Evolutionary conservation across 2,113 vertebrate species (phyloP), one percentile per base, ranked within the genome.

Genomic region (Nerophis lumbriciformis): DNA sequence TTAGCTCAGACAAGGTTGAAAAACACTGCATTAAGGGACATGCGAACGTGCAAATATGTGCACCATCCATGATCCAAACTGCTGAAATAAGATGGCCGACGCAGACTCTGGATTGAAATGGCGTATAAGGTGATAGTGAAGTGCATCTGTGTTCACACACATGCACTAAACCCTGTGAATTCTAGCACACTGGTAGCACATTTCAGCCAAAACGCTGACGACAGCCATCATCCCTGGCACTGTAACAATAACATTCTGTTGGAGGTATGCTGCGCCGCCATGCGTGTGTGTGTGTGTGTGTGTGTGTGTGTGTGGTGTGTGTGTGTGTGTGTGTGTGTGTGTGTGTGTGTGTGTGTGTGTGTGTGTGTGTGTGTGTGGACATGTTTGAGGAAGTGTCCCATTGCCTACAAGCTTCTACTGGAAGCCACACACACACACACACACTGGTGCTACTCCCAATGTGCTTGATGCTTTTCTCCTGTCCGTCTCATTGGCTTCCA

Each of bases 401-500:
- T 81, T 70, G 67, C 64, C 69, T 57, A 65, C 15, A 58, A 13
- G 15, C 16, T 52, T 75, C 69, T 70, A 62, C 66, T 81, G 75
- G 63, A 80, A 76, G 61, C 44, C 48, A 48, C 51, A 80, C 66
- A 73, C 59, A 64, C 59, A 57, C 38, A 60, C 16, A 58, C 48
- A 69, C 36, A 69, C 64, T 65, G 19, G 6, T 57, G n/a, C 13
- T 37, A 54, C 53, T 54, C 61, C 28, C 53, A 39, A 66, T 84
- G 80, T 67, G 69, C 49, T 74, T 59, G 4, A 45, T 61, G 56
- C 68, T 73, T 88, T 89, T 88, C 81, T 88, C 78, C 63, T 68
- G 68, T 81, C 87, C 86, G 87, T 89, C 88, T 79, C 76, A 85
- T 89, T 80, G 69, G 76, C 65, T 67, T 81, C 80, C 84, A 85